Conservation (phyloP, 2,888 invertebrate genomes). For the Chelonus formosanus region DNA sequence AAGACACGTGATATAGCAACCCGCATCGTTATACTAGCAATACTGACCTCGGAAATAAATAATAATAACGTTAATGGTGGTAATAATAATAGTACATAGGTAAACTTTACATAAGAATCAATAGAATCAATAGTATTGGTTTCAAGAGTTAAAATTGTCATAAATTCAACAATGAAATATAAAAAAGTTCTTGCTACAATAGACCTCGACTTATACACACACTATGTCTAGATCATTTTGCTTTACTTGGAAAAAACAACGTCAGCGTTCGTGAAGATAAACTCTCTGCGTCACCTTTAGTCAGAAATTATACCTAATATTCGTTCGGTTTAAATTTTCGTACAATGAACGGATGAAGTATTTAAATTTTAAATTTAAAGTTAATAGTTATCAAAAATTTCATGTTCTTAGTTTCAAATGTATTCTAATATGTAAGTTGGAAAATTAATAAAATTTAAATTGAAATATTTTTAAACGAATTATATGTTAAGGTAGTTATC, state of each 20-base stretch:
- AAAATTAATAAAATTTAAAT: too few species aligned
- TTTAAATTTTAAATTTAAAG: too few species aligned
- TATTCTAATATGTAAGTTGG: too few species aligned
- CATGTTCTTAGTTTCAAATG: too few species aligned
- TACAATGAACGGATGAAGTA: too few species aligned
- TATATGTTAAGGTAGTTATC: too few species aligned
- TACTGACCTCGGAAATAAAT: conserved; percentile 35
- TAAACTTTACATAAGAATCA: background rate
- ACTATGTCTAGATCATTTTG: conserved; percentile 19
- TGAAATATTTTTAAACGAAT: too few species aligned
- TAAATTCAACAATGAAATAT: background rate
- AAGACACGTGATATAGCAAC: conserved; percentile 31
- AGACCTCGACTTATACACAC: background rate
- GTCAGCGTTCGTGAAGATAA: conserved; percentile 30
- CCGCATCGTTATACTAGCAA: conserved; percentile 32
- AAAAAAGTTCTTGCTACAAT: background rate
- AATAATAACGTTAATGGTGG: conserved; percentile 8
- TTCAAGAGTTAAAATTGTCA: background rate
- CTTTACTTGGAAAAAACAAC: conserved; percentile 27
- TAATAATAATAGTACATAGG: background rate
- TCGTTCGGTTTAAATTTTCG: too few species aligned
- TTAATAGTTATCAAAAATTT: too few species aligned
- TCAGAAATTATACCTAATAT: too few species aligned
- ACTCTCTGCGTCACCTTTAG: conserved; percentile 13
- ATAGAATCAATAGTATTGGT: background rate